Base-by-base conservation (phyloP, 2,797 vertebrate species). In the Pipistrellus pygmaeus region DNA sequence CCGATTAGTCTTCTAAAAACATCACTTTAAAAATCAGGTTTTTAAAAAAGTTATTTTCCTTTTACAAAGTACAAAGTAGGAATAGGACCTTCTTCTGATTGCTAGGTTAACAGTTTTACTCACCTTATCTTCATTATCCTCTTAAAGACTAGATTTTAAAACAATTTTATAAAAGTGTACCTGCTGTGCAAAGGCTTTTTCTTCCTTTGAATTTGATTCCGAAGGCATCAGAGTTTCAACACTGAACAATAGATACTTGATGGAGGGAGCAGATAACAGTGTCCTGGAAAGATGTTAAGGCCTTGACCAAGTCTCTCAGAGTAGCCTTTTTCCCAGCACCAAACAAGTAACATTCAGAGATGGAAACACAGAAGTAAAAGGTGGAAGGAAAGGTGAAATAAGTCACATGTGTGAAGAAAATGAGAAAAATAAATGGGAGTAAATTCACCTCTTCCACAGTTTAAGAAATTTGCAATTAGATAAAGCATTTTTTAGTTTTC, bases 121-220 rank as follows among this genome's bases (percentile, higher is more conserved):
- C 91, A 95, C 85, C 89, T 95, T 93, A 93, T 88, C 83, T 95
- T 96, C 96, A 97, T 97, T 97, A 97, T 94, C 72, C 80, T 96
- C 88, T 96, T 95, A 92, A 93, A n/a, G n/a, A 71, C 75, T 82
- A 38, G 78, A 64, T 92, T 97, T 96, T 97, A 91, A 95, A 96
- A 95, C 94, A 97, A 75, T 92, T 93, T 96, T 62, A 82, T 75
- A 87, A 92, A 87, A 92, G 75, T 76, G 32, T 6, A 11, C 82
- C 82, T 85, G 88, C 95, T 96, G 90, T 27, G 80, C 76, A 86
- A 88, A 91, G 20, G 3, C 32, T 25, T 91, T 81, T 94, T 82
- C 89, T 92, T 91, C 93, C 88, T 93, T 93, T 88, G 85, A 93
- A 90, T 93, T 94, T 91, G 81, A 95, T 96, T 95, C 85, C 66